phyloP scores from a whole-genome alignment of 1,140 invertebrate genomes.

The Gryon sp. region DNA sequence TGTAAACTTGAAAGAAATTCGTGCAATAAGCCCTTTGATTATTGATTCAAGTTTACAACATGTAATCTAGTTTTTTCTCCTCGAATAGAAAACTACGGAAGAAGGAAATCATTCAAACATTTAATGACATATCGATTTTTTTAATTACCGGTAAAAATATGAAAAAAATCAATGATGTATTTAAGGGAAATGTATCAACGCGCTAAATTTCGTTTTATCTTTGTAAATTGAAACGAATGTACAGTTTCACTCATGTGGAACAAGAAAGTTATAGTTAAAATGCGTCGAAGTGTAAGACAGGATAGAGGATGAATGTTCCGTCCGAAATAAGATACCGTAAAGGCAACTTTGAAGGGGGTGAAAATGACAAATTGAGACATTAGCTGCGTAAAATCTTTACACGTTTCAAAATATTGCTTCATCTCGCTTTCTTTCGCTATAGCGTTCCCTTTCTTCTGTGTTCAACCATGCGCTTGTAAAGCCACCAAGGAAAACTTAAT shows the following conservation, averaged over 20 bases:
- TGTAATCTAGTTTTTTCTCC: no score
- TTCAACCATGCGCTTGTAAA: no score
- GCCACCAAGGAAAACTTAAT: no score
- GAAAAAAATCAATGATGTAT: conserved; percentile 12
- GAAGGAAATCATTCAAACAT: no score
- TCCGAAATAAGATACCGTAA: conserved; percentile 43
- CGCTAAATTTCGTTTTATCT: conserved; percentile 49
- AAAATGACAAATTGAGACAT: conserved; percentile 69
- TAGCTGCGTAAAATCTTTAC: conserved; percentile 61
- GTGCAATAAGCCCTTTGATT: conserved; percentile 67
- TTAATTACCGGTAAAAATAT: no score
- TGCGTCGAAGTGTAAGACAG: conserved; percentile 60
- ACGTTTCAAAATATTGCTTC: no score
- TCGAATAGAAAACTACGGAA: no score
- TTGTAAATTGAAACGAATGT: conserved; percentile 66
- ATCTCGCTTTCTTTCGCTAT: no score
- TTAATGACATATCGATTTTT: no score
- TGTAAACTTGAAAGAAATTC: conserved; percentile 68
- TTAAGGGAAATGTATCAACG: conserved; percentile 10
- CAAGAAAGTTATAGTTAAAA: conserved; percentile 64
- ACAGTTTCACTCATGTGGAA: conserved; percentile 55
- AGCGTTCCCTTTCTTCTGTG: no score
- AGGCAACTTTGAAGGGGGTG: conserved; percentile 47
- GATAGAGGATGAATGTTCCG: conserved; percentile 64
- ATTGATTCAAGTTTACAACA: no score